These are phyloP conservation scores for Nomada lathburiana DNA, from an alignment of 2,888 invertebrate species.

Conservation along the genomic window DNA sequence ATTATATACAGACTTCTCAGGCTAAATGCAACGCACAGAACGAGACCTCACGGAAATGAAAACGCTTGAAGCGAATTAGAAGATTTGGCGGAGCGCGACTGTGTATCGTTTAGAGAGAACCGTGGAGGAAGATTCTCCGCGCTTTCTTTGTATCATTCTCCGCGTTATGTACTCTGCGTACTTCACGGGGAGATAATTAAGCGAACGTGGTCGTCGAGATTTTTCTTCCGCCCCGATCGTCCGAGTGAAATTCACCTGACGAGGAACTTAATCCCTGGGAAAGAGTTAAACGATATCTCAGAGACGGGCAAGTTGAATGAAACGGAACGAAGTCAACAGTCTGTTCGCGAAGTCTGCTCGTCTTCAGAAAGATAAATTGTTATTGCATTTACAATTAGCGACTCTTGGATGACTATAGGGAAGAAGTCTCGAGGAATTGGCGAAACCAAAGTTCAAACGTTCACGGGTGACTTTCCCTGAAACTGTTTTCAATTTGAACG, in stretches of 20 bases:
- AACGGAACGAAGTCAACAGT: too few relatives aligned
- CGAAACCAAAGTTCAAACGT: slow-evolving; percentile 48
- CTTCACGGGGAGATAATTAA: slow-evolving; percentile 21
- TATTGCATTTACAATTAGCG: not conserved
- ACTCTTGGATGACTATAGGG: not conserved
- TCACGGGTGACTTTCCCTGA: slow-evolving; percentile 40
- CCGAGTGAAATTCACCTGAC: slow-evolving; percentile 1
- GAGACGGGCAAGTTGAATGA: too few relatives aligned
- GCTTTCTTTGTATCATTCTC: slow-evolving; percentile 11
- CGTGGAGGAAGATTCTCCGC: slow-evolving; percentile 4
- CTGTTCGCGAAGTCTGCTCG: too few relatives aligned
- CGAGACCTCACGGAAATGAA: slow-evolving; percentile 27
- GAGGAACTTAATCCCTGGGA: not conserved
- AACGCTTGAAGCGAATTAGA: slow-evolving; percentile 20
- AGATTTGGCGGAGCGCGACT: not conserved
- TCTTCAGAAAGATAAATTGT: not conserved
- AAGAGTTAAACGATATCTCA: not conserved
- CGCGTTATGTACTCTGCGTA: not conserved
- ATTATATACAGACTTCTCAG: not conserved
- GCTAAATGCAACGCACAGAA: slow-evolving; percentile 6
- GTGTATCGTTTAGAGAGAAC: not conserved
- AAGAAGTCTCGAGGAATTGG: slow-evolving; percentile 7
- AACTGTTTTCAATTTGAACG: not conserved
- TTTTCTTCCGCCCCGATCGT: not conserved
- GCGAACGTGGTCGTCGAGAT: not conserved